These are phyloP conservation scores for Cheumatopsyche charites DNA, from an alignment of 1,140 invertebrate species.

Conservation along the genomic window DNA sequence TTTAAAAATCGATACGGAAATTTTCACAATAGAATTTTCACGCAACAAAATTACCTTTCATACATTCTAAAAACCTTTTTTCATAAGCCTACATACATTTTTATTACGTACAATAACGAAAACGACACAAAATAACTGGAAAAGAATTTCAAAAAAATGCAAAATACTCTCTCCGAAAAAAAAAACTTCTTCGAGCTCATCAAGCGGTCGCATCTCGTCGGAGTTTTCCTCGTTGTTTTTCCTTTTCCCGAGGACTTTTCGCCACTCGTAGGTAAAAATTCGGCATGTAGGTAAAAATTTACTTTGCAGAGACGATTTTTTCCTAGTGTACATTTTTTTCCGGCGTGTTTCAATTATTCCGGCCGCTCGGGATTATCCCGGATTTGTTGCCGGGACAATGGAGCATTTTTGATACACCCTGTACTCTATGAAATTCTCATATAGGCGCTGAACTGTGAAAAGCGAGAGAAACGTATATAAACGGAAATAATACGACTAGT, in stretches of 20 bases:
- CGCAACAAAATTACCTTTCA: too few relatives aligned
- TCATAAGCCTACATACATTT: too few relatives aligned
- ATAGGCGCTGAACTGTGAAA: too few relatives aligned
- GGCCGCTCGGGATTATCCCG: conserved; percentile 23
- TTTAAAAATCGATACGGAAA: too few relatives aligned
- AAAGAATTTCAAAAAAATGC: too few relatives aligned
- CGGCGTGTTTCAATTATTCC: conserved; percentile 33
- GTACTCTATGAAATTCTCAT: not conserved
- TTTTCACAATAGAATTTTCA: too few relatives aligned
- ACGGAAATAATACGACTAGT: not conserved
- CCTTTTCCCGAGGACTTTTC: not conserved
- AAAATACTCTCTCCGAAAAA: too few relatives aligned
- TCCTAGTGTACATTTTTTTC: not conserved
- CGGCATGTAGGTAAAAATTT: too few relatives aligned
- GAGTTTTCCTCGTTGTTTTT: conserved; percentile 19
- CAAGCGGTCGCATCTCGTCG: not conserved
- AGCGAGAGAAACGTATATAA: not conserved
- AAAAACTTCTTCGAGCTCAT: not conserved
- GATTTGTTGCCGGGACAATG: conserved; percentile 28
- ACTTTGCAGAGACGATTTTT: not conserved
- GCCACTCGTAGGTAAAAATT: too few relatives aligned
- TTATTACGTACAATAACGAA: too few relatives aligned
- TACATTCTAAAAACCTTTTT: too few relatives aligned
- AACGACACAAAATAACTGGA: too few relatives aligned
- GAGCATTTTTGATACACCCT: not conserved